Conservation (phyloP, 2,113 vertebrate species). For the Notothenia rossii region DNA sequence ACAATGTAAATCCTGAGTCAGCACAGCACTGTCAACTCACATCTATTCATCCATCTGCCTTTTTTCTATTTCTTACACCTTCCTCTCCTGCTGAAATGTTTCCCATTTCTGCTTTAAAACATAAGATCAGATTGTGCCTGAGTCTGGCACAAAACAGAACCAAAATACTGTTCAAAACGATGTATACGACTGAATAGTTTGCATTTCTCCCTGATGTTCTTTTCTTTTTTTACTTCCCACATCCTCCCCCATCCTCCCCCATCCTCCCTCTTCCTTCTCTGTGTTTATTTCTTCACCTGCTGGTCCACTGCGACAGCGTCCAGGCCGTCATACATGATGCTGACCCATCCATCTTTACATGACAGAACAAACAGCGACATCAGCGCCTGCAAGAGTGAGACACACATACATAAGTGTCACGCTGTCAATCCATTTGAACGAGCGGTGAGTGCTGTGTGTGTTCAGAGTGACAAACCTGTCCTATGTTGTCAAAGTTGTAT, state of each 20-base stretch:
- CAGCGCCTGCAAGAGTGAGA: constrained; percentile 70
- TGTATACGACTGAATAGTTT: constrained; percentile 16
- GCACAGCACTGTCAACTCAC: constrained; percentile 68
- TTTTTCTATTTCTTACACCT: constrained; percentile 43
- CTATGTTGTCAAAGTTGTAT: constrained; percentile 98
- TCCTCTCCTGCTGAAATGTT: constrained; percentile 42
- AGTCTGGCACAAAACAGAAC: constrained; percentile 42
- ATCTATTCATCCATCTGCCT: constrained; percentile 66
- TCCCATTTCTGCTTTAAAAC: constrained; percentile 42
- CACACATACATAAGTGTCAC: constrained; percentile 9
- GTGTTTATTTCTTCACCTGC: constrained; percentile 84
- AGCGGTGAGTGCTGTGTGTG: neutral
- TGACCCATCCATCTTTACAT: constrained; percentile 92
- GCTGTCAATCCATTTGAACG: constrained; percentile 16
- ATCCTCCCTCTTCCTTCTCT: no score
- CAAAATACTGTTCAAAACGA: constrained; percentile 31
- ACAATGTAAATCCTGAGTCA: constrained; percentile 77
- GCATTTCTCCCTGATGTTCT: neutral
- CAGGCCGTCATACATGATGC: constrained; percentile 94
- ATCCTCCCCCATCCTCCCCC: neutral
- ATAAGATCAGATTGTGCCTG: constrained; percentile 35
- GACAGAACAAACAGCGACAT: constrained; percentile 85
- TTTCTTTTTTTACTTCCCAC: neutral
- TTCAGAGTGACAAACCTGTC: constrained; percentile 87
- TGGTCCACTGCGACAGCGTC: constrained; percentile 91